Evolutionary conservation across 2,113 vertebrate species (phyloP).

Genomic region (Neolamprologus variostigma): DNA sequence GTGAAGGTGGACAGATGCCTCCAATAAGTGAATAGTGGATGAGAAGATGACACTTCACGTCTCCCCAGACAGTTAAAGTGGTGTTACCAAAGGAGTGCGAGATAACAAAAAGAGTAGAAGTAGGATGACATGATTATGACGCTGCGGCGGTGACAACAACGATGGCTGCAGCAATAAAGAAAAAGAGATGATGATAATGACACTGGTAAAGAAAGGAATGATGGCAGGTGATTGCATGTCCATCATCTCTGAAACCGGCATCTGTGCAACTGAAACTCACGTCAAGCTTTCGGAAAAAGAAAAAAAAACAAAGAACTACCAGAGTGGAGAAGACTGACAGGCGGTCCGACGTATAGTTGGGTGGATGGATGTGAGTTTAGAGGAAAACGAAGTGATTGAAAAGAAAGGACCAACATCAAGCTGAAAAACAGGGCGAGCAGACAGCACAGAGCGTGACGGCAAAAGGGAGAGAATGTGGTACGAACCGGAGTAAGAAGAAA

Average conservation of each 20-base stretch:
- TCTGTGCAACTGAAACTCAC: slow-evolving; percentile 1
- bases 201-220: not conserved
- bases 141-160: not conserved
- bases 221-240: not conserved
- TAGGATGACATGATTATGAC: not conserved
- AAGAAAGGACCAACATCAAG: not conserved
- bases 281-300: not conserved
- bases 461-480: not conserved
- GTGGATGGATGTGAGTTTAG: not conserved
- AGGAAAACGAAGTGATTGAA: not conserved
- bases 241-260: not conserved
- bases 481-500: not conserved
- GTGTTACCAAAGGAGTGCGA: not conserved
- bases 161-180: not conserved
- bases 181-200: not conserved
- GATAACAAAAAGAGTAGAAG: not conserved
- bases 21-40: slow-evolving; percentile 14
- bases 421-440: not conserved
- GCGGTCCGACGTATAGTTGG: not conserved
- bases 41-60: slow-evolving; percentile 26
- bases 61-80: slow-evolving; percentile 16
- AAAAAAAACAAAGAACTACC: not conserved
- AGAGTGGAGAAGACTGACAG: not conserved
- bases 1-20: slow-evolving; percentile 6
- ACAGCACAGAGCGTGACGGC: not conserved